Conservation (phyloP, 2,113 vertebrate species). For the Psilopsiagon aurifrons region DNA sequence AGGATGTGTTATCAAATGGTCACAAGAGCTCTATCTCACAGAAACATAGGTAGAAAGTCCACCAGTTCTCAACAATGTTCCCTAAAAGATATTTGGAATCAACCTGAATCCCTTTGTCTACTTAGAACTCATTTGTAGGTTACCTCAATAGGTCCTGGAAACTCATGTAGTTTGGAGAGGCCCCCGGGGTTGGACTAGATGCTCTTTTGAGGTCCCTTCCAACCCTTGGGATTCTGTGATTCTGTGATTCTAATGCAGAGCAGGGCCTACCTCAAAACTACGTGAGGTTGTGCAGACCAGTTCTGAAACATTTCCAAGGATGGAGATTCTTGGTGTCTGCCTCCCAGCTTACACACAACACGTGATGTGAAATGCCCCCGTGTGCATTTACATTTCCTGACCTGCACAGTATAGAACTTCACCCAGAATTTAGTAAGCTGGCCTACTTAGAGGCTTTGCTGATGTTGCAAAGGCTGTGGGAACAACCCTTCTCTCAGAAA, state of each 20-base stretch:
- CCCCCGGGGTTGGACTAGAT: too few relatives aligned
- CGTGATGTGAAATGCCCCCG: background rate
- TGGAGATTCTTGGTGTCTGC: background rate
- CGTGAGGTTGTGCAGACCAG: background rate
- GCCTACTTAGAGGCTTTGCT: background rate
- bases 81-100: background rate
- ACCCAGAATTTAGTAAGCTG: background rate
- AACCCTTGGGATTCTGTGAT: too few relatives aligned
- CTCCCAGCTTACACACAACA: background rate
- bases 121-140: background rate
- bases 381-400: background rate
- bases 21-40: background rate
- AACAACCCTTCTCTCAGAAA: background rate
- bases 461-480: background rate
- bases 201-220: too few relatives aligned
- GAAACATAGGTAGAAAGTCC: background rate
- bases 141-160: background rate
- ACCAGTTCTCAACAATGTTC: background rate
- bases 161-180: background rate
- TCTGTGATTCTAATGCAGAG: background rate
- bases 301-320: background rate
- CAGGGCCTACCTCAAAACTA: background rate
- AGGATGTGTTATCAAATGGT: background rate
- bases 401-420: background rate
- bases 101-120: background rate